These are phyloP conservation scores for Bombyx mandarina DNA, from an alignment of 1,140 invertebrate genomes.

Conservation along the genomic window DNA sequence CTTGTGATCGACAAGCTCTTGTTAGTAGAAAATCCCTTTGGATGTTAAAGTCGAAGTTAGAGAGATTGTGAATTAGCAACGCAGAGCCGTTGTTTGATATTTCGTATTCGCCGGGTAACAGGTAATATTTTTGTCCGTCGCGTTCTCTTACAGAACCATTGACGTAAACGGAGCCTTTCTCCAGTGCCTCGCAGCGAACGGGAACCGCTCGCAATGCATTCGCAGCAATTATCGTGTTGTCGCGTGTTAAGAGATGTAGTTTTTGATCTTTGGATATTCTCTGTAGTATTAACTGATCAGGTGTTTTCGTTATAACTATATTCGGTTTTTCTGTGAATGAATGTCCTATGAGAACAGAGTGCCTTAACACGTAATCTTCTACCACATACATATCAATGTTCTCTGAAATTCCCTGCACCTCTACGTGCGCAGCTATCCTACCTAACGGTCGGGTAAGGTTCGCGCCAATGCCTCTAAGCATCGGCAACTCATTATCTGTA, in stretches of 20 bases:
- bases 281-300: slow-evolving; percentile 13
- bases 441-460: slow-evolving; percentile 18
- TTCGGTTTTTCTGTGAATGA: slow-evolving; percentile 27
- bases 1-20: too few relatives aligned
- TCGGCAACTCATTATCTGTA: slow-evolving; percentile 12
- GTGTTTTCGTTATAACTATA: slow-evolving; percentile 25
- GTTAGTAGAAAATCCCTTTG: too few relatives aligned
- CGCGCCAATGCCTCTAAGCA: slow-evolving; percentile 18
- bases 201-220: too few relatives aligned
- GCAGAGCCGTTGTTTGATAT: too few relatives aligned
- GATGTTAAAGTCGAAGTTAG: too few relatives aligned
- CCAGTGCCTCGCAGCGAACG: too few relatives aligned
- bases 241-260: background rate
- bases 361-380: slow-evolving; percentile 19
- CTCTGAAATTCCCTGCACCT: slow-evolving; percentile 23
- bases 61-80: too few relatives aligned
- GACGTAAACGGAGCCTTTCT: too few relatives aligned
- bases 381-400: slow-evolving; percentile 17
- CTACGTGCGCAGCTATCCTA: background rate
- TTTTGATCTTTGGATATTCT: slow-evolving; percentile 7
- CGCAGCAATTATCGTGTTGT: background rate
- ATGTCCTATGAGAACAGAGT: slow-evolving; percentile 28
- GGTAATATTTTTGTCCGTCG: too few relatives aligned
- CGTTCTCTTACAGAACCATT: too few relatives aligned
- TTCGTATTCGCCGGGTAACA: too few relatives aligned